Evolutionary conservation across 2,888 invertebrate species (phyloP), one percentile per base, ranked within the genome.

Genomic region (Xylophagus ater): DNA sequence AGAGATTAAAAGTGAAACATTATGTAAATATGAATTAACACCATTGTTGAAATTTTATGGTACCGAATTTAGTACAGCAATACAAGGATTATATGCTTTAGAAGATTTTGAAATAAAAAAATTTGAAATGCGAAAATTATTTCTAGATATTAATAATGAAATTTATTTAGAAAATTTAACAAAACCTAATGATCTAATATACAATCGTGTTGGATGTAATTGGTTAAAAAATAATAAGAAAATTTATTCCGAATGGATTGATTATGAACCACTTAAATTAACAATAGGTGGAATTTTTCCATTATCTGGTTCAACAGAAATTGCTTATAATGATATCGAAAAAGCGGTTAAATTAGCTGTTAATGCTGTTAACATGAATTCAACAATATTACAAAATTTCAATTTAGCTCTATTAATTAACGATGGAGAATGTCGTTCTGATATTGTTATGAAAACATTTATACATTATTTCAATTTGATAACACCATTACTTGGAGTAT

Each of bases 361-460:
- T 10, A 58, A 67, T 0, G 72, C 75, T 3, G 70, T 86, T 36
- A 84, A 84, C 53, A 43, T 47, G 0, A 74, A 80, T 53, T 51
- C 55, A 1, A 59, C 64, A 0, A 57, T 83, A 8, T 59, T 85
- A 19, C 59, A 66, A 1, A 72, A 78, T 47, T 79, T 79, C 53
- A 60, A 70, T 10, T 53, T 86, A 13, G 58, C 67, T 26, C 53
- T 84, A 41, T 48, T 71, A 8, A 64, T 67, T 1, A 67, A 69
- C 31, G 74, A 84, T 52, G 82, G 81, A 0, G 70, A 76, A 47
- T 86, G 85, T 55, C 70, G 72, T 40, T 48, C 82, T 0, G 83
- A 84, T 53, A 68, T 72, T 47, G 84, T 81, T 1, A 77, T 85
- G 76, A 79, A 76, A 47, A 68, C 73, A 1, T 83, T 84, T 56